Conservation (phyloP, 2,888 invertebrate species). For the Cerastoderma edule region DNA sequence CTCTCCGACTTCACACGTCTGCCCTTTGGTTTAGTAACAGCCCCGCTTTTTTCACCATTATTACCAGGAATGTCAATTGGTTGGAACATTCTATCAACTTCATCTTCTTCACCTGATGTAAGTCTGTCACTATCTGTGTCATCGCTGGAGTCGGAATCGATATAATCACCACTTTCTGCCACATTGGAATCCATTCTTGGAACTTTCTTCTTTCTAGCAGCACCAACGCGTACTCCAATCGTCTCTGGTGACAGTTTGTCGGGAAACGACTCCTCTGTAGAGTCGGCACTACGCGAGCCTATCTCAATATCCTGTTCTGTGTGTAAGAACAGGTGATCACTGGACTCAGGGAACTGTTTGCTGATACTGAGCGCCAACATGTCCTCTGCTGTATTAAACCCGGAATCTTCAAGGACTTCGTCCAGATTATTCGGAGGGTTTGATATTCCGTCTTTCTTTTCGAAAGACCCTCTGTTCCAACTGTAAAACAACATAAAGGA, state of each 20-base stretch:
- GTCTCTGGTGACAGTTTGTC: conserved; percentile 69
- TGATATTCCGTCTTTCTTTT: neutral
- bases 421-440: neutral
- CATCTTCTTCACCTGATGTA: conserved; percentile 12
- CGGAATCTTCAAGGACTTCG: neutral
- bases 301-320: conserved; percentile 73
- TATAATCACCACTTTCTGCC: conserved; percentile 32
- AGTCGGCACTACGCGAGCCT: conserved; percentile 78
- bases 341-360: conserved; percentile 21
- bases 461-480: conserved; percentile 42
- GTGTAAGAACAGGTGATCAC: conserved; percentile 33
- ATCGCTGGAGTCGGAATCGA: conserved; percentile 36
- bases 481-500: conserved; percentile 31
- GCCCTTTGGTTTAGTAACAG: conserved; percentile 29
- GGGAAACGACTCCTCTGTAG: conserved; percentile 74
- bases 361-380: conserved; percentile 43
- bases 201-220: conserved; percentile 12
- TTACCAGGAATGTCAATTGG: conserved; percentile 50
- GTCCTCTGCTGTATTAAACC: conserved; percentile 29
- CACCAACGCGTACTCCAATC: neutral
- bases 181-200: conserved; percentile 15
- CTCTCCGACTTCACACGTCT: conserved; percentile 51
- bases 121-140: conserved; percentile 29
- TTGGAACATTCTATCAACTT: conserved; percentile 32
- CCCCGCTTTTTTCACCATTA: neutral